A percentile compares a stretch with the other conserved stretches of the same genome.
Evolutionary conservation across 2,888 invertebrate species (phyloP).

Genomic region (Calliopum simillimum): DNA sequence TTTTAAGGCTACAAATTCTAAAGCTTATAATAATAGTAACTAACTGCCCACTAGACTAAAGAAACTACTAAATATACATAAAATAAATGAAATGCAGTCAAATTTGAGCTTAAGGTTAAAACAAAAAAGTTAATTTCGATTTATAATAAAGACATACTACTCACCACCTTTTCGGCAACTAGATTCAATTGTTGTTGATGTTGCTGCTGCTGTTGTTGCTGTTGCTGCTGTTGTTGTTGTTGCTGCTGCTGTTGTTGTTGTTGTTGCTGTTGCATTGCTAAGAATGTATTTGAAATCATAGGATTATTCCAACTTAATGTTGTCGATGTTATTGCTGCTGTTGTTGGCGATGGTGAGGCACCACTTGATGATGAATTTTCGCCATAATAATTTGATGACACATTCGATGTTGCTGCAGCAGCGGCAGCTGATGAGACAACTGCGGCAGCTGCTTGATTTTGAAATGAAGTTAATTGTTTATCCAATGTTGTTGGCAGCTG

Average conservation of each 20-base stretch:
- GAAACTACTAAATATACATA: slow-evolving; percentile 7
- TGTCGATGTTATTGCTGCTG: slow-evolving; percentile 65
- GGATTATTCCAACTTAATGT: slow-evolving; percentile 79
- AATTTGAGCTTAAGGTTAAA: neutral
- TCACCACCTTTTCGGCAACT: slow-evolving; percentile 65
- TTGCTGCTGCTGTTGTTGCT: slow-evolving; percentile 57
- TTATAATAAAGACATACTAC: slow-evolving; percentile 51
- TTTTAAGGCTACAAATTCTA: no score
- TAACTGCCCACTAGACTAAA: slow-evolving; percentile 11
- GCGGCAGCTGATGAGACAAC: slow-evolving; percentile 60
- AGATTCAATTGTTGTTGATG: slow-evolving; percentile 59
- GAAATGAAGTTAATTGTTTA: slow-evolving; percentile 62
- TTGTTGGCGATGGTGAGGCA: slow-evolving; percentile 65
- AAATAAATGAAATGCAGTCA: neutral
- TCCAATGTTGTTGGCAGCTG: slow-evolving; percentile 70
- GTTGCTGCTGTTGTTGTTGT: slow-evolving; percentile 68
- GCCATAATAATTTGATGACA: slow-evolving; percentile 63
- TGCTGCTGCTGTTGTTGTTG: slow-evolving; percentile 60
- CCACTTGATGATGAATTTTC: slow-evolving; percentile 66
- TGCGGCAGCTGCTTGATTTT: slow-evolving; percentile 62
- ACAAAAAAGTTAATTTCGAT: neutral
- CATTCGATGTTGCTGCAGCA: slow-evolving; percentile 61
- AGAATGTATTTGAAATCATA: slow-evolving; percentile 64
- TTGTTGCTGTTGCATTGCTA: slow-evolving; percentile 65
- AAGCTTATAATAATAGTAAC: neutral